A percentile compares a stretch with the other conserved stretches of the same genome.
phyloP scores from a whole-genome alignment of 64 coral and sea anemone genomes.

The Montipora foliosa region DNA sequence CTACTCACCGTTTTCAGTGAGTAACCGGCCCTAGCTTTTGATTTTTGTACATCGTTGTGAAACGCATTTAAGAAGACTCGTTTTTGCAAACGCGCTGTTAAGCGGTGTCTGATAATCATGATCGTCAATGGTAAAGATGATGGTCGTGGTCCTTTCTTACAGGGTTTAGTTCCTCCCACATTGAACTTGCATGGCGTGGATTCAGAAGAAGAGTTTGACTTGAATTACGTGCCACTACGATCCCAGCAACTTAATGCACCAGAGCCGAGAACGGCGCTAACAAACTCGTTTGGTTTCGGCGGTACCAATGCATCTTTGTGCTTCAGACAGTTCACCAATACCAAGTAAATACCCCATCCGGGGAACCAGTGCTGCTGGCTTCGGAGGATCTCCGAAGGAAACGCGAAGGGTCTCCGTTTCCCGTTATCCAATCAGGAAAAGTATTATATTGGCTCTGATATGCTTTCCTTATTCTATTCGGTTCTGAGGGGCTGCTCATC shows the following conservation, averaged over 20 bases:
- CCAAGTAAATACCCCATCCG: neutral
- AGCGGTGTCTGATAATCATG: neutral
- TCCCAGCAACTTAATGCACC: slow-evolving; percentile 52
- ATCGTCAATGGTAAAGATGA: neutral
- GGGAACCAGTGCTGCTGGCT: neutral
- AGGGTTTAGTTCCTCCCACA: slow-evolving; percentile 88
- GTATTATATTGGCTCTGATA: neutral
- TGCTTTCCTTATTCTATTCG: neutral
- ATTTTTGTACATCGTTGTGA: too few relatives aligned
- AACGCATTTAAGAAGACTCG: too few relatives aligned
- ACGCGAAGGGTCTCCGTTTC: neutral
- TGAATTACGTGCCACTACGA: slow-evolving; percentile 82
- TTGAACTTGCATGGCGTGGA: slow-evolving; percentile 86
- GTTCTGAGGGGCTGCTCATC: too few relatives aligned
- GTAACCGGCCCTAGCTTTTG: too few relatives aligned
- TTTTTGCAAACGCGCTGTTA: too few relatives aligned
- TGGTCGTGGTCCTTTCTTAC: neutral
- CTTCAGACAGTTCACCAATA: slow-evolving; percentile 44
- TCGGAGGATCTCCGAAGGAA: neutral
- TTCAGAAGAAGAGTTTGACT: slow-evolving; percentile 78
- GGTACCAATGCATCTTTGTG: slow-evolving; percentile 97
- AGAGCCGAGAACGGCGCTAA: slow-evolving; percentile 60
- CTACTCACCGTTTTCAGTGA: too few relatives aligned
- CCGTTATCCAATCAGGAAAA: neutral
- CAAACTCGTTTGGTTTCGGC: slow-evolving; percentile 97